phyloP scores from a whole-genome alignment of 2,797 vertebrate species.

The Mionectes olivaceus region DNA sequence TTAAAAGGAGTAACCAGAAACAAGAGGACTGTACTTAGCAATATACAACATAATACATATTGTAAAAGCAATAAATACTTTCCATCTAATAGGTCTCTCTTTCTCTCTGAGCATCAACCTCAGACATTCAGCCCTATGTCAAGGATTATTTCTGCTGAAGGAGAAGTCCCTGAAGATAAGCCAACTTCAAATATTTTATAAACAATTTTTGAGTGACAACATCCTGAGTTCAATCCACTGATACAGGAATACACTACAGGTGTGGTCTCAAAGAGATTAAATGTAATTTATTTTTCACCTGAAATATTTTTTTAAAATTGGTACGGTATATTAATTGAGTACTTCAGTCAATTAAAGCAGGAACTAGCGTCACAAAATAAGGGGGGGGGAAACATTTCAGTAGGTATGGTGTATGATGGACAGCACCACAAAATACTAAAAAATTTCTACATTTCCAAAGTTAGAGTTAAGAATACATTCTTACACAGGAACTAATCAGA shows the following conservation, averaged over 20 bases:
- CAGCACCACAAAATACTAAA: neutral
- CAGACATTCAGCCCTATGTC: neutral
- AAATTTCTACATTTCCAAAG: neutral
- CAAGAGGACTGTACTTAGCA: neutral
- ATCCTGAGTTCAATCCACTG: neutral
- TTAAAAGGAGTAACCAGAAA: neutral
- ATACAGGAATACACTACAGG: neutral
- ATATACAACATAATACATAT: neutral
- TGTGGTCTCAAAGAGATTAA: neutral
- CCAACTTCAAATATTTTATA: neutral
- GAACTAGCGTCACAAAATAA: neutral
- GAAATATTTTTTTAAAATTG: neutral
- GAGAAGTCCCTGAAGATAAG: neutral
- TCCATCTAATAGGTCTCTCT: neutral
- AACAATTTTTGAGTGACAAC: neutral
- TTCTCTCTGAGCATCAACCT: neutral
- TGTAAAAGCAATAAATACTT: neutral
- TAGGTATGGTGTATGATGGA: neutral
- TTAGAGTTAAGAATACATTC: neutral
- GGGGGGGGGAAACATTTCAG: neutral
- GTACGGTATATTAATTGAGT: neutral
- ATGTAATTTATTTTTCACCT: constrained; percentile 6
- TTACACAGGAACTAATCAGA: neutral
- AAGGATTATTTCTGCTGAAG: neutral
- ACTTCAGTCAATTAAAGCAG: neutral